A percentile compares a stretch with the other conserved stretches of the same genome.
Evolutionary conservation across 1,140 invertebrate genomes (phyloP).

Genomic region (Lysiphlebus fabarum): DNA sequence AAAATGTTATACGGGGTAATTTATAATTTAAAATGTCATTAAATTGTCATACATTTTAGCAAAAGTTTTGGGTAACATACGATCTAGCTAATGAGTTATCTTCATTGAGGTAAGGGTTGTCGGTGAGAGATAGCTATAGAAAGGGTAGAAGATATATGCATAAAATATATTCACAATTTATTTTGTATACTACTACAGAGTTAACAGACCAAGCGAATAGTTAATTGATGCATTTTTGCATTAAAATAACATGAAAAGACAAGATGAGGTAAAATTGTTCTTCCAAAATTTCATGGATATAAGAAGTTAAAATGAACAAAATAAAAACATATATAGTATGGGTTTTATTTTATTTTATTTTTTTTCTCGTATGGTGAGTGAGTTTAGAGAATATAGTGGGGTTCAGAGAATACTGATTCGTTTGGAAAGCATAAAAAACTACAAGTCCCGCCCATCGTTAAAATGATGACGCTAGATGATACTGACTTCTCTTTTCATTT

Average conservation of each 20-base stretch:
- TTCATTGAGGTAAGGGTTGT: too few relatives aligned
- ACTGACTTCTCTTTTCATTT: slow-evolving; percentile 25
- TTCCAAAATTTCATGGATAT: background rate
- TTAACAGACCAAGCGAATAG: too few relatives aligned
- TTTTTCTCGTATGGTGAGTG: background rate
- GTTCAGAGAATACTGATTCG: slow-evolving; percentile 45
- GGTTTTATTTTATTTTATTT: background rate
- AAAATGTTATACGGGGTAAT: too few relatives aligned
- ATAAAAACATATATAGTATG: background rate
- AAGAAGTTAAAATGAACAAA: slow-evolving; percentile 19
- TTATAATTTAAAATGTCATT: too few relatives aligned
- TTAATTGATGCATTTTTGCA: too few relatives aligned
- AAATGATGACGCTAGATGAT: slow-evolving; percentile 22
- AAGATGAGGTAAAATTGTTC: background rate
- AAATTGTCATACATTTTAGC: too few relatives aligned
- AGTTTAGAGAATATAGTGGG: slow-evolving; percentile 19
- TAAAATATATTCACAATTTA: too few relatives aligned
- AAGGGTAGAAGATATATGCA: too few relatives aligned
- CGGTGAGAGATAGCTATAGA: too few relatives aligned
- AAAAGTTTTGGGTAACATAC: too few relatives aligned
- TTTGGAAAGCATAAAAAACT: slow-evolving; percentile 31
- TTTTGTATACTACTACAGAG: too few relatives aligned
- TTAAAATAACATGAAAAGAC: background rate
- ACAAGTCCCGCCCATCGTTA: slow-evolving; percentile 40
- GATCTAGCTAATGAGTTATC: too few relatives aligned